A percentile compares a stretch with the other conserved stretches of the same genome.
Evolutionary conservation across 2,113 vertebrate genomes (phyloP).

Genomic region (Fulmarus glacialis): DNA sequence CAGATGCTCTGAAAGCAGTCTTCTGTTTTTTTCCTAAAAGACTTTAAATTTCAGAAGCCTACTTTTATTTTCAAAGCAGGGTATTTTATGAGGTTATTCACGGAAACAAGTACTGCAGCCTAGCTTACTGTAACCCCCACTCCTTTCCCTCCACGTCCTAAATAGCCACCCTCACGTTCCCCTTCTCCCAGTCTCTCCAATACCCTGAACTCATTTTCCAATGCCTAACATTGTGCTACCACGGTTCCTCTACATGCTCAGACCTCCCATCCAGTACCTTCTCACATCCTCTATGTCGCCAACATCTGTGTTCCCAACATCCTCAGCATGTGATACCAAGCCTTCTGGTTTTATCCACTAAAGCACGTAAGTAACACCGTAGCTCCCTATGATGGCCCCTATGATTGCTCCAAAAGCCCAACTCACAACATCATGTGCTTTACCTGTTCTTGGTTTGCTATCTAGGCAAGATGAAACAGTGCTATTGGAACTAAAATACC

Average conservation of each 20-base stretch:
- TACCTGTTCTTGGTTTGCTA: neutral
- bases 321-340: neutral
- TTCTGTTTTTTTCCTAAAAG: neutral
- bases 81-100: neutral
- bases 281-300: neutral
- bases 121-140: neutral
- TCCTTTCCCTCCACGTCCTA: neutral
- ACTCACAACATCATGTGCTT: neutral
- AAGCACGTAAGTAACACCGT: fast-evolving
- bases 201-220: neutral
- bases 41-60: neutral
- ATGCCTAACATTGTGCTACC: neutral
- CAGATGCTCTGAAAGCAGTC: no score
- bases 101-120: neutral
- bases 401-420: neutral
- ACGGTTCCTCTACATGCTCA: neutral
- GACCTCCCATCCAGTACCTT: neutral
- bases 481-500: neutral
- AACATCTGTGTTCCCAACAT: neutral
- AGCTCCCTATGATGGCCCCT: neutral
- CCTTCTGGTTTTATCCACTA: neutral
- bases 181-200: neutral
- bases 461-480: neutral
- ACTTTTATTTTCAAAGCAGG: neutral
- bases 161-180: neutral